A percentile compares a stretch with the other conserved stretches of the same genome.
Conservation (phyloP, 2,113 vertebrate species). For the Hiodon alosoides region DNA sequence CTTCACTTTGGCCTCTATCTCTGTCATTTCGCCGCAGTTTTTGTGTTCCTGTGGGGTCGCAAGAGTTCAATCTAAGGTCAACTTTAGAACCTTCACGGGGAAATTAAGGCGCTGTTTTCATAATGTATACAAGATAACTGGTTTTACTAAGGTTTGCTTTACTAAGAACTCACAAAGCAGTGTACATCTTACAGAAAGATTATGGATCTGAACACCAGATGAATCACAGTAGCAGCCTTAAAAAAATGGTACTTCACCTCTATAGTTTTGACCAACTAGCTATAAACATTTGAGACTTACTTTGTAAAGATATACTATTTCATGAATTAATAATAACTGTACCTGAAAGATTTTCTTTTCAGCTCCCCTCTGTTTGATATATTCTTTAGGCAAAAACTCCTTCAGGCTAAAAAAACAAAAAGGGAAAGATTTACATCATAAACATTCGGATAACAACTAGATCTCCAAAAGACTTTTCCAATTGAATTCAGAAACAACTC, state of each 20-base stretch:
- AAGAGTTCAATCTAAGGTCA: slow-evolving; percentile 14
- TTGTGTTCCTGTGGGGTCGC: slow-evolving; percentile 79
- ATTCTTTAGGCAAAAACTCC: slow-evolving; percentile 74
- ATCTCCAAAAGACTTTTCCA: not conserved
- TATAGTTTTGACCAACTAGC: no score
- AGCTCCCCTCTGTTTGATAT: slow-evolving; percentile 69
- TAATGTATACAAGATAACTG: no score
- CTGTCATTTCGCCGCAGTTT: slow-evolving; percentile 90
- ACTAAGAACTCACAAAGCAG: no score
- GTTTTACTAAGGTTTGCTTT: no score
- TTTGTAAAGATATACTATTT: not conserved
- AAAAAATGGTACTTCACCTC: no score
- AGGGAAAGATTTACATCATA: not conserved
- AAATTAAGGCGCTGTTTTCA: no score
- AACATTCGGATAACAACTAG: no score
- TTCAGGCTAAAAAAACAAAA: slow-evolving; percentile 60
- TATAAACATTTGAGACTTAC: no score
- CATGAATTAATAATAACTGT: slow-evolving; percentile 30
- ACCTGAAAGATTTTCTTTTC: slow-evolving; percentile 77
- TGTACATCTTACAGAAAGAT: not conserved
- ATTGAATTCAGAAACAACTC: slow-evolving; percentile 31
- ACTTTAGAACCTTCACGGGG: not conserved
- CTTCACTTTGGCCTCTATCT: slow-evolving; percentile 98
- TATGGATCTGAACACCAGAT: not conserved
- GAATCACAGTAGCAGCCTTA: no score